Evolutionary conservation across 2,888 invertebrate species (phyloP).

Genomic region (Poecilus cupreus): DNA sequence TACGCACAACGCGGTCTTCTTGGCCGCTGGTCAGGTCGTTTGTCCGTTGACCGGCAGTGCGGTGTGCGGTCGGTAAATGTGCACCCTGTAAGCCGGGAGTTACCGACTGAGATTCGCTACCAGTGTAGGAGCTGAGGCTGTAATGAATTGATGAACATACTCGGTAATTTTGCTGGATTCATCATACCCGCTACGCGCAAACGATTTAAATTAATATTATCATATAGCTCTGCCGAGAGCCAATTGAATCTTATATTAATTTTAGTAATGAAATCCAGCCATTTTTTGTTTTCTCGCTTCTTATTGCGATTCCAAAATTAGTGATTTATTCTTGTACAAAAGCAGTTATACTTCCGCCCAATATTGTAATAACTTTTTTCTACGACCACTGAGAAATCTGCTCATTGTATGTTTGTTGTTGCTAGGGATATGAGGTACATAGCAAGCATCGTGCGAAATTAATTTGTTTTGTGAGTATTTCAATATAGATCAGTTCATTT

Average conservation of each 20-base stretch:
- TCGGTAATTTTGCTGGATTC: not conserved
- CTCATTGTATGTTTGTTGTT: too few species aligned
- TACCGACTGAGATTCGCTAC: slow-evolving; percentile 42
- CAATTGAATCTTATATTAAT: not conserved
- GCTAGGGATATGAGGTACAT: too few species aligned
- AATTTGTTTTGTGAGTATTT: too few species aligned
- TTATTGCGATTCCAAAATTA: too few species aligned
- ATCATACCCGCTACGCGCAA: not conserved
- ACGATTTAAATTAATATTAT: not conserved
- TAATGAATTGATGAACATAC: slow-evolving; percentile 35
- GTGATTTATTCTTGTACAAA: too few species aligned
- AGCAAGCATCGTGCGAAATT: too few species aligned
- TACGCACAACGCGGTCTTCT: slow-evolving; percentile 4
- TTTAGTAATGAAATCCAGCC: too few species aligned
- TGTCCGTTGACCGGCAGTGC: slow-evolving; percentile 48
- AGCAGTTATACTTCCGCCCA: too few species aligned
- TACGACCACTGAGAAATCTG: too few species aligned
- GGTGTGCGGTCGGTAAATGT: slow-evolving; percentile 35
- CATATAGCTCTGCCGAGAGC: not conserved
- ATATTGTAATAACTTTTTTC: too few species aligned
- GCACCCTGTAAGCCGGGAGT: slow-evolving; percentile 7
- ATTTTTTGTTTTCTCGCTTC: too few species aligned
- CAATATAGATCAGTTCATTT: too few species aligned
- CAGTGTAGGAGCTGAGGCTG: not conserved
- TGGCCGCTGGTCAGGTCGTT: slow-evolving; percentile 40